Base-by-base conservation (phyloP, 2,113 vertebrate genomes). In the Bubo scandiacus region DNA sequence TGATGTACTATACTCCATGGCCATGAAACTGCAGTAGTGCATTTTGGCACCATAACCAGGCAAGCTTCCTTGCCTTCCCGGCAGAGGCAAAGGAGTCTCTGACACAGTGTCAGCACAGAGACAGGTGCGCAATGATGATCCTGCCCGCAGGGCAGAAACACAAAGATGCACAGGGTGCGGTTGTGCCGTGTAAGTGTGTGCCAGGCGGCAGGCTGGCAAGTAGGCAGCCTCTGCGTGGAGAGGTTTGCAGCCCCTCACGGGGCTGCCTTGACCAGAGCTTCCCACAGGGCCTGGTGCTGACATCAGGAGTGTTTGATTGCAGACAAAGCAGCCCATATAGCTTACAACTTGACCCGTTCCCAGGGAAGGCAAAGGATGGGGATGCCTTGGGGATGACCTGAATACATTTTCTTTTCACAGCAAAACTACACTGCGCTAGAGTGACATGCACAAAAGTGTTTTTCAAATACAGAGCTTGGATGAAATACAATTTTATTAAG, bases 311-410 rank as follows among this genome's bases (percentile, higher is more conserved):
- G 13, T n/a, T 2, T 65, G 14, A 40, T 2, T 2, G 16, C 16
- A 29, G 42, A 27, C 19, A 8, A 36, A 62, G 36, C 11, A 34
- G 51, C 23, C 49, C 34, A 3, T 10, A 3, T 4, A 63, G 32
- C 25, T 59, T 52, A 9, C 2, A 32, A 25, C 14, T 78, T 9
- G 6, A 9, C 26, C 15, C 0, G 0, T 54, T 74, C 13, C 25
- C 17, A 20, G 25, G 12, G 18, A 42, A 32, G 25, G 25, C n/a
- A 7, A 51, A 73, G 36, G 29, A 6, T 3, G 3, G 42, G 25
- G 47, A 68, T 67, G 38, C 22, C 25, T 81, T 55, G 25, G 30
- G 22, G 40, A 10, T 42, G 34, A 5, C 2, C 1, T 40, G 13
- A 40, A 7, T 47, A 54, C 2, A 0, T 40, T 26, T 30, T 32